These are phyloP conservation scores for Eubucco bourcierii DNA, from an alignment of 2,113 vertebrate genomes.

Conservation along the genomic window DNA sequence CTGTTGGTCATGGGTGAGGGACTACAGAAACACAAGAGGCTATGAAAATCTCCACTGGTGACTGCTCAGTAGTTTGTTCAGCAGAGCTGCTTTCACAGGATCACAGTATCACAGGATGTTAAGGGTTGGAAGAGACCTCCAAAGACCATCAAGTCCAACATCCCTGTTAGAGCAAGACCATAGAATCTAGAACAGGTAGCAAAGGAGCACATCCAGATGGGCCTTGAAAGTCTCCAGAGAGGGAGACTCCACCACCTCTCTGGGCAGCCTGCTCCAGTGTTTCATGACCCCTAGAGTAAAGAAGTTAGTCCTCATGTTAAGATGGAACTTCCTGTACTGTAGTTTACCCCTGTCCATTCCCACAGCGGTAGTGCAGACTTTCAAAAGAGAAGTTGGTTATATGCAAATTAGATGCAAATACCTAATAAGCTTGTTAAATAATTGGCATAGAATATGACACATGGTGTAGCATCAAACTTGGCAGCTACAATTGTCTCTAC, in stretches of 20 bases:
- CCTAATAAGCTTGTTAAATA: conserved; percentile 52
- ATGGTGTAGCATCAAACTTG: conserved; percentile 39
- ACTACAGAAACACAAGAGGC: neutral
- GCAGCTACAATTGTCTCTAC: neutral
- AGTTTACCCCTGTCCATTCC: neutral
- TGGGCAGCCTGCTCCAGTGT: no score
- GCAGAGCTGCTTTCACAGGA: neutral
- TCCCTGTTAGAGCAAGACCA: no score
- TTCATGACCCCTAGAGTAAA: no score
- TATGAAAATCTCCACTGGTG: neutral
- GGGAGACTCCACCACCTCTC: no score
- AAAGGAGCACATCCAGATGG: no score
- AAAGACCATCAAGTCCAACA: no score
- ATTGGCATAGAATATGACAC: conserved; percentile 34
- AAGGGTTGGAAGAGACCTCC: no score
- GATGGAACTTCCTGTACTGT: no score
- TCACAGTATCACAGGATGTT: no score
- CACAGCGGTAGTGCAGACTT: neutral
- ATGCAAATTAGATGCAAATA: conserved; percentile 59
- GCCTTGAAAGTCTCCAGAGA: no score
- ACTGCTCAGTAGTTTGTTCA: neutral
- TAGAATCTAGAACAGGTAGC: no score
- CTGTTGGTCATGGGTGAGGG: neutral
- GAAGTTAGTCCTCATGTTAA: no score
- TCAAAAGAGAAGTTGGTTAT: conserved; percentile 36